Percentiles rank a stretch among this genome's conserved stretches.
phyloP scores from a whole-genome alignment of 2,888 invertebrate genomes.

The Volucella zonaria region DNA sequence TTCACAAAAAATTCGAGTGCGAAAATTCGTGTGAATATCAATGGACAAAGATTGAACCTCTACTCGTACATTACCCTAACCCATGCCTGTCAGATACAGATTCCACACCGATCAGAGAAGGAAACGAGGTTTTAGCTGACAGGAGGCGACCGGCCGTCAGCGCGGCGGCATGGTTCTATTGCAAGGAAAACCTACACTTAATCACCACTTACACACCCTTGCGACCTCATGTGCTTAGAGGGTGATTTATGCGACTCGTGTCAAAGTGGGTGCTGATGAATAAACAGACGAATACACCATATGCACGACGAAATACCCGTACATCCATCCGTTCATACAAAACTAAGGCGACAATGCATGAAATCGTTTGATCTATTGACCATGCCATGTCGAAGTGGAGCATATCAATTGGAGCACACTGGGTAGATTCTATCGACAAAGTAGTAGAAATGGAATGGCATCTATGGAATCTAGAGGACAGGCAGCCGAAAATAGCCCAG shows the following conservation, averaged over 20 bases:
- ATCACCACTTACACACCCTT: slow-evolving; percentile 7
- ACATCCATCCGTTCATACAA: background rate
- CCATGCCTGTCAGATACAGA: background rate
- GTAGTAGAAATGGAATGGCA: background rate
- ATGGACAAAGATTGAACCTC: background rate
- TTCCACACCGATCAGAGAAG: background rate
- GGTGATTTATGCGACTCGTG: slow-evolving; percentile 49
- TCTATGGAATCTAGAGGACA: slow-evolving; percentile 32
- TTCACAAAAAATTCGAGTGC: slow-evolving; percentile 22
- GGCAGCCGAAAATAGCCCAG: slow-evolving; percentile 10
- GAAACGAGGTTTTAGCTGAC: background rate
- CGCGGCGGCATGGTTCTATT: no score
- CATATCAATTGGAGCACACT: slow-evolving; percentile 33
- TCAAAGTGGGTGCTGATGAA: background rate
- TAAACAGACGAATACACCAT: slow-evolving; percentile 12
- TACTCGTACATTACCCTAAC: slow-evolving; percentile 28
- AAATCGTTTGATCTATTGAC: slow-evolving; percentile 66
- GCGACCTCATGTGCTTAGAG: background rate
- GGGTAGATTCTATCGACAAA: background rate
- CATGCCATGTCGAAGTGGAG: slow-evolving; percentile 40
- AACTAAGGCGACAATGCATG: slow-evolving; percentile 28
- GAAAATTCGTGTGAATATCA: background rate
- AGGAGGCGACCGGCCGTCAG: background rate
- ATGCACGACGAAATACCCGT: slow-evolving; percentile 18
- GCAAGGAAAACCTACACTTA: no score